Conservation (phyloP, 2,797 vertebrate species). For the Lerista edwardsae region DNA sequence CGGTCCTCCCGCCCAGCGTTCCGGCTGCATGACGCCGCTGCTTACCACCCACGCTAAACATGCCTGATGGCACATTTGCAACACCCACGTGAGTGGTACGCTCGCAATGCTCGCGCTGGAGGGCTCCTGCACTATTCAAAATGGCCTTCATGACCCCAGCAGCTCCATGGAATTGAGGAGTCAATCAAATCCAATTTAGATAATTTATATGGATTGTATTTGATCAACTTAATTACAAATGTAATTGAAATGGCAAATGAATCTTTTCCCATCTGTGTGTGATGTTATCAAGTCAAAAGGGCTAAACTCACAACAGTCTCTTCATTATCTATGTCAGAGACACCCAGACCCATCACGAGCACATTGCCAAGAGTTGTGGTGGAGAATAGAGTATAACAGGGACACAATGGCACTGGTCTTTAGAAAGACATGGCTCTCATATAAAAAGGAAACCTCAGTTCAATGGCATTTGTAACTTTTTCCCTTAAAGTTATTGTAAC, state of each 20-base stretch:
- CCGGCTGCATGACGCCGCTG: too few relatives aligned
- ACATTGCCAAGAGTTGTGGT: background rate
- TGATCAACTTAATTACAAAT: conserved; percentile 12
- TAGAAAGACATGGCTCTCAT: background rate
- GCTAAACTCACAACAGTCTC: background rate
- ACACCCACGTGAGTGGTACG: too few relatives aligned
- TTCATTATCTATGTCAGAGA: conserved; percentile 7
- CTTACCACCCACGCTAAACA: too few relatives aligned
- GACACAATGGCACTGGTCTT: background rate
- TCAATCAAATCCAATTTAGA: conserved; percentile 1
- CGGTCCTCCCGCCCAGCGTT: too few relatives aligned
- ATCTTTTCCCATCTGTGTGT: conserved; percentile 1
- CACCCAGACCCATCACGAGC: background rate
- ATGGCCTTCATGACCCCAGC: background rate
- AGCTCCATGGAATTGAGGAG: conserved; percentile 39
- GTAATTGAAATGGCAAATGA: conserved; percentile 40
- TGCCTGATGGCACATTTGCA: too few relatives aligned
- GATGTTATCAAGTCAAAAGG: background rate
- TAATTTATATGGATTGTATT: conserved; percentile 20
- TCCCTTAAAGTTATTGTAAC: background rate
- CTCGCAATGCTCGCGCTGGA: too few relatives aligned
- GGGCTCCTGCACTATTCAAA: background rate
- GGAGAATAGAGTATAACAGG: background rate
- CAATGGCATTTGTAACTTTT: background rate
- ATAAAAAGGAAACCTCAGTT: background rate